These are phyloP conservation scores for Euwallacea fornicatus DNA, from an alignment of 1,140 invertebrate genomes.

Conservation along the genomic window DNA sequence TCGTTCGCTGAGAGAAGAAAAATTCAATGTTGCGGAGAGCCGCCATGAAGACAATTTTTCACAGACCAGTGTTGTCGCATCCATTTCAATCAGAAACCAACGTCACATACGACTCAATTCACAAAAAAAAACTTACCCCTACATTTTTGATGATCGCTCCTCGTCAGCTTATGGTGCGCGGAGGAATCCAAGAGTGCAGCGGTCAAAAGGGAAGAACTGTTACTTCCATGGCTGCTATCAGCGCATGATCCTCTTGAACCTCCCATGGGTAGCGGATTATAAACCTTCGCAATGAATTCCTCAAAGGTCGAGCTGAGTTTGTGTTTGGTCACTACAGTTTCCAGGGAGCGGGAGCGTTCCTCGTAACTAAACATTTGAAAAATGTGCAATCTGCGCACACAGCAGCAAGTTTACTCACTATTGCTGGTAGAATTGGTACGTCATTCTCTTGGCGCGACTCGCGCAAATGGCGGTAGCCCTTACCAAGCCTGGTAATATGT, in stretches of 20 bases:
- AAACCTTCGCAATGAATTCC: slow-evolving; percentile 84
- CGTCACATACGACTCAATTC: neutral
- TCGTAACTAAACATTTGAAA: slow-evolving; percentile 72
- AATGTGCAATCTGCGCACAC: neutral
- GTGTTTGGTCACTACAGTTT: slow-evolving; percentile 86
- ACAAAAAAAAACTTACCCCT: slow-evolving; percentile 41
- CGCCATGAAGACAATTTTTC: neutral
- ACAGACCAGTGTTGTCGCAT: neutral
- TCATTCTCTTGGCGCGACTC: slow-evolving; percentile 85
- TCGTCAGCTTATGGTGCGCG: slow-evolving; percentile 46
- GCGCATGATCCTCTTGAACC: slow-evolving; percentile 36
- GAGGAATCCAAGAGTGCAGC: slow-evolving; percentile 59
- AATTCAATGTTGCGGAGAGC: neutral
- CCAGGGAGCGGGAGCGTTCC: slow-evolving; percentile 83
- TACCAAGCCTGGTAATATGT: slow-evolving; percentile 83
- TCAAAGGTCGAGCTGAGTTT: slow-evolving; percentile 90
- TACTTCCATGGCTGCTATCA: slow-evolving; percentile 39
- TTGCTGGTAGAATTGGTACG: slow-evolving; percentile 87
- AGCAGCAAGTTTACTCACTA: slow-evolving; percentile 64
- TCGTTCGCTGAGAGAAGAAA: no score
- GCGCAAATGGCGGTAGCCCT: slow-evolving; percentile 90
- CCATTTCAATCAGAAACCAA: neutral
- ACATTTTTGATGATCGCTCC: slow-evolving; percentile 47
- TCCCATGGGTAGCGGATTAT: slow-evolving; percentile 70
- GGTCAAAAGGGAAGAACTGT: slow-evolving; percentile 54